Percentiles rank a stretch among this genome's conserved stretches.
phyloP scores from a whole-genome alignment of 2,888 invertebrate species.

The Schizotus pectinicornis region DNA sequence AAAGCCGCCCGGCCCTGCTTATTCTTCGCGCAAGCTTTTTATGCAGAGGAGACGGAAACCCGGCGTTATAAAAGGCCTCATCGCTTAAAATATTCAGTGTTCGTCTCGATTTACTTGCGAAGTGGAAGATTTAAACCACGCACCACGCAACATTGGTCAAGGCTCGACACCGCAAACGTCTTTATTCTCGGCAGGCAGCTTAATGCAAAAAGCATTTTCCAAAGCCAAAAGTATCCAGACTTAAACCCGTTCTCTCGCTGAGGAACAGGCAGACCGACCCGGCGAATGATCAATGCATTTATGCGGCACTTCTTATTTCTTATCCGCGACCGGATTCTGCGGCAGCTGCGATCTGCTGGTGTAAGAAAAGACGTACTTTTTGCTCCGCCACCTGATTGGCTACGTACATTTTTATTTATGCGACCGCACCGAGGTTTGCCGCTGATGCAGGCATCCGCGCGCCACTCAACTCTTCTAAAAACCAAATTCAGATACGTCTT shows the following conservation, averaged over 20 bases:
- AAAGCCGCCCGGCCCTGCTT: no score
- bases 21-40: not conserved
- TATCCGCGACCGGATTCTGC: conserved; percentile 53
- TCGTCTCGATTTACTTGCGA: conserved; percentile 51
- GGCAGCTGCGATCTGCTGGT: conserved; percentile 45
- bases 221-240: conserved; percentile 51
- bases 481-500: conserved; percentile 42
- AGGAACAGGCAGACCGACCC: conserved; percentile 41
- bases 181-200: conserved; percentile 54
- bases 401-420: conserved; percentile 41
- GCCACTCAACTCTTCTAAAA: conserved; percentile 35
- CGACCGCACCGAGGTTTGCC: conserved; percentile 35
- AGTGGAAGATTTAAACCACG: conserved; percentile 53
- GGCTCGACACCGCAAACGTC: conserved; percentile 54
- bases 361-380: conserved; percentile 44
- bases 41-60: not conserved
- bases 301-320: conserved; percentile 56
- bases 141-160: conserved; percentile 50
- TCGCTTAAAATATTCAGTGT: conserved; percentile 48
- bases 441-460: conserved; percentile 29
- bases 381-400: conserved; percentile 38
- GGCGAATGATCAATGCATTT: conserved; percentile 55
- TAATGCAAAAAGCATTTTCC: conserved; percentile 53
- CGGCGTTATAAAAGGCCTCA: conserved; percentile 7
- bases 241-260: conserved; percentile 54